Base-by-base conservation (phyloP, 2,113 vertebrate species). In the Amazona guildingii region DNA sequence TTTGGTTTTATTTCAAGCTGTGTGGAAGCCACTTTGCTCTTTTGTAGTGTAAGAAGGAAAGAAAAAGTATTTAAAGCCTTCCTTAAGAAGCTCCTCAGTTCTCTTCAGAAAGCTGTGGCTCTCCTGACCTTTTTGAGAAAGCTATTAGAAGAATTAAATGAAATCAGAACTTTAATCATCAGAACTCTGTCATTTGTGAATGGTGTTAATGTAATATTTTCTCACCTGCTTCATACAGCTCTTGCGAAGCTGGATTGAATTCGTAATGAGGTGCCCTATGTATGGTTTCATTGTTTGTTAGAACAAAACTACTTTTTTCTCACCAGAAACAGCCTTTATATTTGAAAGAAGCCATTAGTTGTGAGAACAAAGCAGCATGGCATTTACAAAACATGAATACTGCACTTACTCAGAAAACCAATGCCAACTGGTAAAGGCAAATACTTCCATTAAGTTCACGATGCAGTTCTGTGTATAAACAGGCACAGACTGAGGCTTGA, bases 111-210 rank as follows among this genome's bases (percentile, higher is more conserved):
- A 43, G 5, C 82, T 80, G 41, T 80, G 39, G 14, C 35, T n/a
- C 67, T 88, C 25, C 79, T 96, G 87, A 91, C 83, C 77, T 86
- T 86, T 88, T 74, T 81, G 73, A 88, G 77, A 91, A 91, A 92
- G 48, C 73, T 83, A 13, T 88, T 96, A 81, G 57, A 86, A 86
- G 57, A 84, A 68, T 75, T 90, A 75, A 93, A 86, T 75, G 59
- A 67, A 94, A 64, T 49, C 61, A 80, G 84, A 69, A 62, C 37
- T 90, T 69, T 70, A 92, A 35, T 92, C 28, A 67, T 91, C 74
- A 79, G 55, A 73, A 61, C 48, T 46, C 11, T 81, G 69, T 43
- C 57, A 44, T 90, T 80, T 91, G 28, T 85, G 63, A 85, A 48
- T 31, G 4, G 31, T 76, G 70, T 51, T 95, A 82, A 95, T 88